Conservation (phyloP, 2,113 vertebrate species). For the Gallinago paraguaiae region DNA sequence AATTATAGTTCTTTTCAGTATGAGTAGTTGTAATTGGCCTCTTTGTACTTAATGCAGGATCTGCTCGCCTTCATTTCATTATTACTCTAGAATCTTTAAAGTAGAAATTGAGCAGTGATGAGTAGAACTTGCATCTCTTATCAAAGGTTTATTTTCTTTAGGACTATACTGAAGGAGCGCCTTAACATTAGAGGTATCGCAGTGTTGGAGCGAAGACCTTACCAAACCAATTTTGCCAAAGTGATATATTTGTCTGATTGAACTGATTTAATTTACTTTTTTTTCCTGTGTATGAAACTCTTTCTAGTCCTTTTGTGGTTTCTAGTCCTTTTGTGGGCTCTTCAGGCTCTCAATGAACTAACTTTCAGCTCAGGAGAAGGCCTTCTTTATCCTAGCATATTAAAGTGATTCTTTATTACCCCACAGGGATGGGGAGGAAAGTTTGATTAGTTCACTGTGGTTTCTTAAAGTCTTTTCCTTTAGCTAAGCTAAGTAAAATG, state of each 20-base stretch:
- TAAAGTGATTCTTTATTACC: neutral
- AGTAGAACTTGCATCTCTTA: neutral
- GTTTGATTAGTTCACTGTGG: neutral
- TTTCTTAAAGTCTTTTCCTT: neutral
- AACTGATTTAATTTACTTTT: neutral
- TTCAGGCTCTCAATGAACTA: neutral
- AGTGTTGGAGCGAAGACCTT: neutral
- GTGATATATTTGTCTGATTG: neutral
- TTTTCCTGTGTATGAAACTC: neutral
- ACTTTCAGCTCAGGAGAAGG: neutral
- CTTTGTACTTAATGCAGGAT: neutral
- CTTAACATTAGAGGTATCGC: neutral
- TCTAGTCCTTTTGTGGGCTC: neutral
- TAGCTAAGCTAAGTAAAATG: neutral
- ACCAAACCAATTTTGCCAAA: neutral
- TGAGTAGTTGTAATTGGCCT: neutral
- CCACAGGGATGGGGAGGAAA: accelerated
- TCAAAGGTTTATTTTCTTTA: neutral
- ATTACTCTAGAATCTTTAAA: neutral
- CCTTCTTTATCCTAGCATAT: neutral
- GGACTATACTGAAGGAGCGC: neutral
- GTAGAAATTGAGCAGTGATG: neutral
- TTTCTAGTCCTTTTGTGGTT: neutral
- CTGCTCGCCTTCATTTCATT: neutral
- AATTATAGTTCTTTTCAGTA: neutral